A percentile compares a stretch with the other conserved stretches of the same genome.
These are phyloP conservation scores for Craseonycteris thonglongyai DNA, from an alignment of 2,113 vertebrate species.

Conservation along the genomic window DNA sequence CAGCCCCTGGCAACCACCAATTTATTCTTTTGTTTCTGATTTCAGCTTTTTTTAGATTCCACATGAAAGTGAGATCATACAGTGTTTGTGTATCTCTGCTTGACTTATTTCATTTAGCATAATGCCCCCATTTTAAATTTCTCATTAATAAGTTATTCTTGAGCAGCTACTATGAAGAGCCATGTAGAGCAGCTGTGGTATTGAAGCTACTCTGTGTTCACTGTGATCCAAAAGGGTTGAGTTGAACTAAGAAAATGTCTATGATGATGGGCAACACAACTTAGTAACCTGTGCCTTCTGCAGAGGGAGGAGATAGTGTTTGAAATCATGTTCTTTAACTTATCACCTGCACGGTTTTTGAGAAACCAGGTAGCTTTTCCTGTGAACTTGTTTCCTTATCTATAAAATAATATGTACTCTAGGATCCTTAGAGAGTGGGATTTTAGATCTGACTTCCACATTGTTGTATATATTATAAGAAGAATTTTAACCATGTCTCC, in stretches of 20 bases:
- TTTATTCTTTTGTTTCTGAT: background rate
- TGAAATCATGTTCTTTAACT: background rate
- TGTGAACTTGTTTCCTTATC: background rate
- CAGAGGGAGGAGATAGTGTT: accelerated
- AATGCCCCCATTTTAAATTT: background rate
- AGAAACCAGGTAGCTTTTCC: background rate
- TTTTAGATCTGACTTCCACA: background rate
- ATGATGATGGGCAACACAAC: background rate
- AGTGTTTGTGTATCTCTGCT: background rate
- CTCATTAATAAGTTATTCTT: background rate
- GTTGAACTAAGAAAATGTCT: background rate
- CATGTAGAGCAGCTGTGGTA: background rate
- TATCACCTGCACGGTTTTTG: background rate
- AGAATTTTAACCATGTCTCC: background rate
- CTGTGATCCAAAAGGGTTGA: background rate
- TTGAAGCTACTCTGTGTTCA: background rate
- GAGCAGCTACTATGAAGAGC: background rate
- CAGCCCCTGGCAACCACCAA: background rate
- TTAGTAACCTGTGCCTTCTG: background rate
- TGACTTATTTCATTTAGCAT: background rate
- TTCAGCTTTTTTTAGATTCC: background rate
- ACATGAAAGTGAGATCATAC: background rate
- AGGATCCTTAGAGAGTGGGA: background rate
- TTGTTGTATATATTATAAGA: background rate
- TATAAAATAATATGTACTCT: background rate